Evolutionary conservation across 2,888 invertebrate species (phyloP).

Genomic region (Byasa hedistus): DNA sequence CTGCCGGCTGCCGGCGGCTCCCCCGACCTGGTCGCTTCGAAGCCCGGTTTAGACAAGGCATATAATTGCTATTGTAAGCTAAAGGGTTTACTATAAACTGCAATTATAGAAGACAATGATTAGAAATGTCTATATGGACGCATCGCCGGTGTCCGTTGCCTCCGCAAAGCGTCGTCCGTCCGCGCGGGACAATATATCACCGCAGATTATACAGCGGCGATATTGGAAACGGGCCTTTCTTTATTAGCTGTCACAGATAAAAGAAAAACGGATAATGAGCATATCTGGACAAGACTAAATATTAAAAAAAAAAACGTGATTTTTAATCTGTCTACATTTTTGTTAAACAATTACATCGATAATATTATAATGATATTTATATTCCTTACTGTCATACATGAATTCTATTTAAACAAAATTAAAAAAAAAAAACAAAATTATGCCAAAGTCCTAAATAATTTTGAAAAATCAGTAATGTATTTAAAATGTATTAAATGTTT

Average conservation of each 20-base stretch:
- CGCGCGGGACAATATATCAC: constrained; percentile 38
- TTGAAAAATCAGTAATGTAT: too few relatives aligned
- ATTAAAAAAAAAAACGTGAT: too few relatives aligned
- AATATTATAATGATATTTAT: too few relatives aligned
- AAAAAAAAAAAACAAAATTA: too few relatives aligned
- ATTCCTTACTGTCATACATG: too few relatives aligned
- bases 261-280: neutral
- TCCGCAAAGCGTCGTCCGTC: constrained; percentile 32
- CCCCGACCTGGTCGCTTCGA: constrained; percentile 39
- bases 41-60: constrained; percentile 70
- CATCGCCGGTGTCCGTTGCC: constrained; percentile 48
- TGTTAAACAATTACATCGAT: too few relatives aligned
- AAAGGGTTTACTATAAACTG: constrained; percentile 66
- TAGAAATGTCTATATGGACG: constrained; percentile 59
- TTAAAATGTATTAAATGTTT: too few relatives aligned
- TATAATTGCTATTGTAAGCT: constrained; percentile 68
- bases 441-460: too few relatives aligned
- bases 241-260: constrained; percentile 21
- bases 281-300: too few relatives aligned
- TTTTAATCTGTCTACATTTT: too few relatives aligned
- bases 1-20: constrained; percentile 35
- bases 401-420: too few relatives aligned
- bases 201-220: constrained; percentile 25
- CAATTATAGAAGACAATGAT: constrained; percentile 66
- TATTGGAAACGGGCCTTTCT: constrained; percentile 19